Conservation (phyloP, 2,113 vertebrate genomes). For the Hyperoodon ampullatus region DNA sequence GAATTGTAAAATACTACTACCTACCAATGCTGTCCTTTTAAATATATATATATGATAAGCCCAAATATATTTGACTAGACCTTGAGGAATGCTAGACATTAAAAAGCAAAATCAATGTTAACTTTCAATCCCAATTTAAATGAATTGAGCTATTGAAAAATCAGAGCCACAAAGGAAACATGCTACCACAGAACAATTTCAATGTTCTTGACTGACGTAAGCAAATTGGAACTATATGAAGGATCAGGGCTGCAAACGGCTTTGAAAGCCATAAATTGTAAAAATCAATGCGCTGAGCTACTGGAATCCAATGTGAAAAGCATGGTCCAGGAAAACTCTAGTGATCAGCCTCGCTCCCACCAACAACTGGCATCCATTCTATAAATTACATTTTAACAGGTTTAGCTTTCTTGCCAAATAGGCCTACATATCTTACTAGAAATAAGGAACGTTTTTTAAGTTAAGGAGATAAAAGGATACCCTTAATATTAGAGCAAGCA, state of each 20-base stretch:
- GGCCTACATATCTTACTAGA: slow-evolving; percentile 11
- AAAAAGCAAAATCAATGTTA: slow-evolving; percentile 59
- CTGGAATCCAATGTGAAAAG: slow-evolving; percentile 55
- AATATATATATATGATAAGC: not conserved
- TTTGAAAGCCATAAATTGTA: slow-evolving; percentile 75
- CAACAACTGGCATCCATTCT: not conserved
- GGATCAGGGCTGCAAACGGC: slow-evolving; percentile 64
- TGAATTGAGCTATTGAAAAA: slow-evolving; percentile 67
- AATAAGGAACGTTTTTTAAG: slow-evolving; percentile 17
- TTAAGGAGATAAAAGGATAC: not conserved
- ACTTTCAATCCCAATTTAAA: slow-evolving; percentile 64
- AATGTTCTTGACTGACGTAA: slow-evolving; percentile 70
- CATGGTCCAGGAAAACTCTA: not conserved
- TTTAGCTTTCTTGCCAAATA: slow-evolving; percentile 27
- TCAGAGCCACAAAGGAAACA: slow-evolving; percentile 45
- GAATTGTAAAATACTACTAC: slow-evolving; percentile 8
- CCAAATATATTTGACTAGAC: slow-evolving; percentile 14
- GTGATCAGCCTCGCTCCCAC: not conserved
- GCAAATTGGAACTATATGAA: slow-evolving; percentile 67
- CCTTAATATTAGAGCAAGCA: not conserved
- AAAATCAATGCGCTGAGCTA: slow-evolving; percentile 74
- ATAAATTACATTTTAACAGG: slow-evolving; percentile 64
- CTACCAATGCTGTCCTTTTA: slow-evolving; percentile 2
- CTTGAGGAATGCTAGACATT: slow-evolving; percentile 46
- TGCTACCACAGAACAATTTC: slow-evolving; percentile 45